Percentiles rank a stretch among this genome's conserved stretches.
Conservation (phyloP, 2,797 vertebrate species). For the Eurystomus glaucurus region DNA sequence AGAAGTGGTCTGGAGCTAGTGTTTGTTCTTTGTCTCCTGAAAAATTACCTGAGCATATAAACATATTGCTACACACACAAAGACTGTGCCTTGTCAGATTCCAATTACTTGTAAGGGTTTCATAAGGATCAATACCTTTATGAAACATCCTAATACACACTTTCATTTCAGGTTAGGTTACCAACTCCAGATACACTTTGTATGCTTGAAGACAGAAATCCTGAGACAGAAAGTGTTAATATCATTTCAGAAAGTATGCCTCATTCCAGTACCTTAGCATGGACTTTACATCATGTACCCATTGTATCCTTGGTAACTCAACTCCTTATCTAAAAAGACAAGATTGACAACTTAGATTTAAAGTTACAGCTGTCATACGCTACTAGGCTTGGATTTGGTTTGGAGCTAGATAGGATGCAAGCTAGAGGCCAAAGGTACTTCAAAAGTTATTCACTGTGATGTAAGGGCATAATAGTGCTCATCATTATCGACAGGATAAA, state of each 20-base stretch:
- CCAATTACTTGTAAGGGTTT: not conserved
- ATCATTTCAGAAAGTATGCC: slow-evolving; percentile 22
- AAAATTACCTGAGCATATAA: not conserved
- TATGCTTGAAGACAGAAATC: not conserved
- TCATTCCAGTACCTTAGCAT: slow-evolving; percentile 49
- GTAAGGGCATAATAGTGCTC: not conserved
- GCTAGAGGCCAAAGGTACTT: not conserved
- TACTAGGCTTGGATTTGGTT: not conserved
- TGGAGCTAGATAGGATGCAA: not conserved
- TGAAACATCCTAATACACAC: not conserved
- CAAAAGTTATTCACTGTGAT: not conserved
- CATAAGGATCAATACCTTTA: not conserved
- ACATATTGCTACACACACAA: not conserved
- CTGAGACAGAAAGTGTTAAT: slow-evolving; percentile 10
- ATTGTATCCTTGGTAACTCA: slow-evolving; percentile 67
- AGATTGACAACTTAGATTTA: slow-evolving; percentile 56
- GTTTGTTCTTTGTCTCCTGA: not conserved
- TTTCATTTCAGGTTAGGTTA: not conserved
- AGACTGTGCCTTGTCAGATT: not conserved
- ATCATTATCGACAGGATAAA: not conserved
- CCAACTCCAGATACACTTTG: not conserved
- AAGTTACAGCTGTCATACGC: not conserved
- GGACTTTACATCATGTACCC: slow-evolving; percentile 53
- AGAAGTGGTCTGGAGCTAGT: not conserved
- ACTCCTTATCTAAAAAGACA: slow-evolving; percentile 49